Evolutionary conservation across 2,888 invertebrate species (phyloP).

Genomic region (Drosophila limbata): DNA sequence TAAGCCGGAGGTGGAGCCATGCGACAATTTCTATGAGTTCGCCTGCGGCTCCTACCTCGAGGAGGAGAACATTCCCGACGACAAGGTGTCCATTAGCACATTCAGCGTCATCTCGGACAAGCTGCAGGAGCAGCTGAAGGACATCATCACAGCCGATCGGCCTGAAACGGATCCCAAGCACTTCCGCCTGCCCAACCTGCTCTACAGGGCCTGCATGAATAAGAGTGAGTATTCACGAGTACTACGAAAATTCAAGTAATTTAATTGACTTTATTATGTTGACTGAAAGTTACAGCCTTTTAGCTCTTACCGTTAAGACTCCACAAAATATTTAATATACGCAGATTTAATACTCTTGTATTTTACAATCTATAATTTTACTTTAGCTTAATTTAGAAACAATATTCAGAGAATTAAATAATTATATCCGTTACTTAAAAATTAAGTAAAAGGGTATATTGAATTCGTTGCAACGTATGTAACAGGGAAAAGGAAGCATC

Average conservation of each 20-base stretch:
- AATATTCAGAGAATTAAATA: background rate
- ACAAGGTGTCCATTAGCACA: slow-evolving; percentile 86
- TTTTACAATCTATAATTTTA: too few relatives aligned
- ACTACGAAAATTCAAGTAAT: background rate
- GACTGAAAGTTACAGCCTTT: background rate
- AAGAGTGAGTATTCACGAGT: slow-evolving; percentile 79
- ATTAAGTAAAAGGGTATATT: too few relatives aligned
- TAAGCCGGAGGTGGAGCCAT: slow-evolving; percentile 89
- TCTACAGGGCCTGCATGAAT: slow-evolving; percentile 86
- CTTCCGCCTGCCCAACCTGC: slow-evolving; percentile 85
- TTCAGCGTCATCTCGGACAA: slow-evolving; percentile 85
- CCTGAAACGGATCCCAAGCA: slow-evolving; percentile 83
- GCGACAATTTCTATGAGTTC: slow-evolving; percentile 92
- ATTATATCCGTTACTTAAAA: too few relatives aligned
- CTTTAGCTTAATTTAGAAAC: too few relatives aligned
- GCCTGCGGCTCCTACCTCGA: slow-evolving; percentile 91
- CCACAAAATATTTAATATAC: background rate
- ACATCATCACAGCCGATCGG: slow-evolving; percentile 84
- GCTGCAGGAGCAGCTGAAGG: slow-evolving; percentile 85
- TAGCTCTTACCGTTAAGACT: background rate
- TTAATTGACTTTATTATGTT: background rate
- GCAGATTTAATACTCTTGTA: too few relatives aligned
- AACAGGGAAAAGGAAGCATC: too few relatives aligned
- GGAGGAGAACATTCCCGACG: slow-evolving; percentile 90
- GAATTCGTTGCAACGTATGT: too few relatives aligned